Evolutionary conservation across 2,113 vertebrate species (phyloP), one percentile per base, ranked within the genome.

Genomic region (Irena cyanogastra): DNA sequence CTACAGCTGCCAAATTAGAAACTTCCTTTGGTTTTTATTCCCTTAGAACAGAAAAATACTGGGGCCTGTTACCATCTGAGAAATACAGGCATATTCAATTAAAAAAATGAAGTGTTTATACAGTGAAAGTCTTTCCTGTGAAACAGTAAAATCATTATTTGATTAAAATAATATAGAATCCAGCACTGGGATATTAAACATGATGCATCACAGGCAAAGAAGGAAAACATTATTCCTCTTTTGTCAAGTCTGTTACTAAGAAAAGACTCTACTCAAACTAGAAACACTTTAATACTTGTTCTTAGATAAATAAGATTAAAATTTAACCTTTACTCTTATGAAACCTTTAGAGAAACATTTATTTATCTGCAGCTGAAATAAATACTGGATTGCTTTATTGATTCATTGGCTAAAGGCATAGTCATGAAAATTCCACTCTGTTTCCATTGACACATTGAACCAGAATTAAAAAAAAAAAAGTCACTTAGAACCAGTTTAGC

Each of bases 361-460:
- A 28, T 84, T 93, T 93, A 89, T 71, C 80, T 75, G 33, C 49
- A 92, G 57, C 20, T 90, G 76, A 96, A 95, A 94, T 87, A 70
- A 94, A 78, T 90, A 82, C 61, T 89, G 64, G n/a, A 78, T 93
- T 90, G 57, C 52, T 94, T 92, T 93, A 93, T 75, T 68, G 92
- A 90, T 89, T 93, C 57, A 72, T 57, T 83, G 64, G 68, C 68
- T 79, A 92, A 93, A 87, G 57, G 65, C 44, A 90, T 26, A 78
- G 49, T 68, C 23, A 0, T 60, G 66, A 63, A 93, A 91, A 94
- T 66, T 85, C 33, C 71, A 61, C 37, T 78, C 64, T 71, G 57
- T 13, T 90, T 89, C 45, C 45, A 76, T 17, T 56, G 76, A 86
- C 54, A 88, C 27, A 71, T 16, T 71, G 65, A 92, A 75, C 27